Conservation (phyloP, 2,888 invertebrate genomes). For the Drosophila mulleri region DNA sequence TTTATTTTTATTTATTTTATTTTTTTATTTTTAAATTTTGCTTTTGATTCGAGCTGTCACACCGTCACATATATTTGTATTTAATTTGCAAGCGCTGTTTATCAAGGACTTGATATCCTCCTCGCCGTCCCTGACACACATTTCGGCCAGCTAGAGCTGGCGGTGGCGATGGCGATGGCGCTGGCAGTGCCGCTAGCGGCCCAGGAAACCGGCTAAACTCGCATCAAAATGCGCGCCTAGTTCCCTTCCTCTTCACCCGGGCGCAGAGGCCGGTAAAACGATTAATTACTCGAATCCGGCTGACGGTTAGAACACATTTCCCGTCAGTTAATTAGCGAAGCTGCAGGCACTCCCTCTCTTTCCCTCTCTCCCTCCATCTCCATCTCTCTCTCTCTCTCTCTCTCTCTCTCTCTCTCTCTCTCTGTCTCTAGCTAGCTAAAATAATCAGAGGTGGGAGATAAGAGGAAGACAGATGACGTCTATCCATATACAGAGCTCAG, state of each 20-base stretch:
- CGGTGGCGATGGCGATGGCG: not conserved
- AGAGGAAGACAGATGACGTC: conserved; percentile 47
- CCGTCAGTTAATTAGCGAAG: conserved; percentile 69
- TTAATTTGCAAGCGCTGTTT: conserved; percentile 49
- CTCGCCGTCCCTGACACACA: conserved; percentile 66
- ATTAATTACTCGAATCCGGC: conserved; percentile 76
- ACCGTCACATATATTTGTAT: conserved; percentile 40
- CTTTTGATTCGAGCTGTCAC: conserved; percentile 45
- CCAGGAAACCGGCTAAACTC: conserved; percentile 51
- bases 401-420: not conserved
- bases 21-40: conserved; percentile 13
- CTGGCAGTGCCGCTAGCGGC: not conserved
- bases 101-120: conserved; percentile 49
- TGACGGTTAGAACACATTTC: conserved; percentile 75
- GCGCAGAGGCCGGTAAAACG: conserved; percentile 67
- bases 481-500: conserved; percentile 24
- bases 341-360: not conserved
- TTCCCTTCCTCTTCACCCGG: conserved; percentile 12
- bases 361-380: too few species aligned
- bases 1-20: not conserved
- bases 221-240: conserved; percentile 54
- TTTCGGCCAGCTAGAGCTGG: conserved; percentile 28
- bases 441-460: not conserved
- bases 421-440: not conserved
- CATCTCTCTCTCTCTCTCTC: not conserved